Conservation (phyloP, 2,797 vertebrate genomes). For the Acanthurus tractus region DNA sequence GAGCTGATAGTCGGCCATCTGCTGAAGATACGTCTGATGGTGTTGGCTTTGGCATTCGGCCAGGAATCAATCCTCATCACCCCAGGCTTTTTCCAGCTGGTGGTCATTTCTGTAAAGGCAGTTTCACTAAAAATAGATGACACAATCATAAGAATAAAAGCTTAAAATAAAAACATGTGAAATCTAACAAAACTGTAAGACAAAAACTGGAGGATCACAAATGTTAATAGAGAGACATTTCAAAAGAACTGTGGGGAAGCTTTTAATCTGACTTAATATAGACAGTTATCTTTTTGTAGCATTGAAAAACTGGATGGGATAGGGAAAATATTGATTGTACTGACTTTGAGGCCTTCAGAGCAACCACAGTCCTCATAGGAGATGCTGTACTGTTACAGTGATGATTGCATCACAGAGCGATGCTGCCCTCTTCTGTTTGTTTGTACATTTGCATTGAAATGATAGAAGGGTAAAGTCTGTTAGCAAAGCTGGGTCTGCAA, state of each 20-base stretch:
- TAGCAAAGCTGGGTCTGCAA: background rate
- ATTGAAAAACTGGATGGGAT: slow-evolving; percentile 11
- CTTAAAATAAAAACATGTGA: slow-evolving; percentile 19
- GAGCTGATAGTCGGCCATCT: slow-evolving; percentile 62
- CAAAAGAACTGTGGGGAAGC: background rate
- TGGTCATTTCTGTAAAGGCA: slow-evolving; percentile 35
- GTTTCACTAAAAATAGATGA: slow-evolving; percentile 43
- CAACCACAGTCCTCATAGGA: slow-evolving; percentile 29
- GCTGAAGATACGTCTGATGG: slow-evolving; percentile 51
- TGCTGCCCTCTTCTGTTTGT: slow-evolving; percentile 73
- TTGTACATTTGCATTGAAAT: background rate
- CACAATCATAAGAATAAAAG: slow-evolving; percentile 6
- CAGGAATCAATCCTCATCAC: slow-evolving; percentile 60
- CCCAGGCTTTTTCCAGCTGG: slow-evolving; percentile 53
- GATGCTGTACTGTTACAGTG: background rate
- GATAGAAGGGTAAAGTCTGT: background rate
- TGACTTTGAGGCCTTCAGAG: slow-evolving; percentile 24
- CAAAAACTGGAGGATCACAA: slow-evolving; percentile 7
- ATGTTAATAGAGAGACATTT: background rate
- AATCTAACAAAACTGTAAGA: slow-evolving; percentile 14
- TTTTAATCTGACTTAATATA: background rate
- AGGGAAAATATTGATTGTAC: slow-evolving; percentile 14
- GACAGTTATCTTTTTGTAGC: background rate
- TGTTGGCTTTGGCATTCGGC: slow-evolving; percentile 57
- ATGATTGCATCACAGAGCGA: slow-evolving; percentile 34